These are phyloP conservation scores for Ctenodactylus gundi DNA, from an alignment of 2,113 vertebrate genomes.

Conservation along the genomic window DNA sequence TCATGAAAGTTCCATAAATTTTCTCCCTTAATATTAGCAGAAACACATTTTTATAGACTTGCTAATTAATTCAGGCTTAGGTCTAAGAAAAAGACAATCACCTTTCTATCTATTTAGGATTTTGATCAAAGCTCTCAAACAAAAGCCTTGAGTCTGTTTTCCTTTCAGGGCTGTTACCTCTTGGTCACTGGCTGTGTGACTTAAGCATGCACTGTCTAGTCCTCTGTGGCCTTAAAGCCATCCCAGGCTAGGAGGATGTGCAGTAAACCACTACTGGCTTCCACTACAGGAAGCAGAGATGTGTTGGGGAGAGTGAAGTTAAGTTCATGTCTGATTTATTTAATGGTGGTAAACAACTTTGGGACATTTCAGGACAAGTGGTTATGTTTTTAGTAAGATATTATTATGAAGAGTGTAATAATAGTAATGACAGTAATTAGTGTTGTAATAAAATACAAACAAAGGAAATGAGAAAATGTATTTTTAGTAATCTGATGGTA, in stretches of 20 bases:
- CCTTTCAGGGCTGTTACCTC: background rate
- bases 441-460: slow-evolving; percentile 50
- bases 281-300: background rate
- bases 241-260: background rate
- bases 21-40: background rate
- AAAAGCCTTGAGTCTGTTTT: background rate
- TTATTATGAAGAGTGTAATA: slow-evolving; percentile 54
- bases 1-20: background rate
- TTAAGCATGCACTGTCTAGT: background rate
- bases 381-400: slow-evolving; percentile 39
- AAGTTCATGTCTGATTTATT: background rate
- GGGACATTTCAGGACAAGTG: slow-evolving; percentile 28
- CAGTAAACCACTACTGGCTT: background rate
- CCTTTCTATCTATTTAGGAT: background rate
- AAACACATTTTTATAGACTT: background rate
- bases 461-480: slow-evolving; percentile 56
- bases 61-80: background rate
- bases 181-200: background rate
- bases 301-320: background rate
- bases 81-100: background rate
- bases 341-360: slow-evolving; percentile 47
- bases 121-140: background rate
- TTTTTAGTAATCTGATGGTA: slow-evolving; percentile 22
- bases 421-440: slow-evolving; percentile 48
- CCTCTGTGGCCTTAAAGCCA: background rate